phyloP scores from a whole-genome alignment of 2,797 vertebrate species.

The Neostethus bicornis region DNA sequence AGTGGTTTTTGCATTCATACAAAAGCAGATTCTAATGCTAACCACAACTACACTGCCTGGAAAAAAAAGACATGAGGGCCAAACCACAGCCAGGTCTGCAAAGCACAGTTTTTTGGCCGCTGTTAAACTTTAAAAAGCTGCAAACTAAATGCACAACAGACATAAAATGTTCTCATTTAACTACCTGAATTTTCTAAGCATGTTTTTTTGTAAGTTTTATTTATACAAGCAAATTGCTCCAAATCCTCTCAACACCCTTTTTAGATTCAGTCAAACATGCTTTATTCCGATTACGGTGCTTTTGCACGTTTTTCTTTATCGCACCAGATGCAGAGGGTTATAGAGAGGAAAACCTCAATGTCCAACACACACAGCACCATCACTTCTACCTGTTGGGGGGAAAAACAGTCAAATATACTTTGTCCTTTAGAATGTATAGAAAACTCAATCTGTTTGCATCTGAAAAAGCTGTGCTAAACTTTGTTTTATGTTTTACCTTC shows the following conservation, averaged over 20 bases:
- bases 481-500: slow-evolving; percentile 36
- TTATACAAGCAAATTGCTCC: neutral
- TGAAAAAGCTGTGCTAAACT: fast-evolving
- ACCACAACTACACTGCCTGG: slow-evolving; percentile 43
- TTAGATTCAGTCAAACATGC: neutral
- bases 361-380: slow-evolving; percentile 66
- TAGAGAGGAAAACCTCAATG: slow-evolving; percentile 63
- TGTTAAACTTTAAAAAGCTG: no score
- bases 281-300: slow-evolving; percentile 16
- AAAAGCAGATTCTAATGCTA: slow-evolving; percentile 30
- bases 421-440: no score
- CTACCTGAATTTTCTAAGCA: neutral
- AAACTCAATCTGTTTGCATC: no score
- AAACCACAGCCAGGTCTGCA: slow-evolving; percentile 43
- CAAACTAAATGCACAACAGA: slow-evolving; percentile 6
- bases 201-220: neutral
- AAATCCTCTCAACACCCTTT: neutral
- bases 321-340: slow-evolving; percentile 67
- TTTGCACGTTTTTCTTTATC: slow-evolving; percentile 29
- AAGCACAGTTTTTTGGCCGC: slow-evolving; percentile 10
- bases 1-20: slow-evolving; percentile 21
- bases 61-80: slow-evolving; percentile 12
- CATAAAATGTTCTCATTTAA: neutral
- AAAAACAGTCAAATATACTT: slow-evolving; percentile 16
- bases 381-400: slow-evolving; percentile 64